Conservation (phyloP, 2,888 invertebrate genomes). For the Pammene fasciana region DNA sequence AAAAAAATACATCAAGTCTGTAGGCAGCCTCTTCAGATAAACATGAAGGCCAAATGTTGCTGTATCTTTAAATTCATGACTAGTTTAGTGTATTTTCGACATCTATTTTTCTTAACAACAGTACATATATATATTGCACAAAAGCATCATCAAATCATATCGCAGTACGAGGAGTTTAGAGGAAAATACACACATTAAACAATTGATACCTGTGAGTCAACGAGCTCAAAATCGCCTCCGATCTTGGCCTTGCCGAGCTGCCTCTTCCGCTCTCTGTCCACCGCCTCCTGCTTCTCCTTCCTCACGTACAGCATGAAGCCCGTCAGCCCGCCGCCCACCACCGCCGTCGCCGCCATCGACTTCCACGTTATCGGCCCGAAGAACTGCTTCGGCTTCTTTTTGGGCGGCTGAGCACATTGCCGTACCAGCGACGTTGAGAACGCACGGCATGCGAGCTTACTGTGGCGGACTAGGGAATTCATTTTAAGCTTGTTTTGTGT, state of each 20-base stretch:
- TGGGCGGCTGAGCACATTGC: slow-evolving; percentile 66
- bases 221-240: slow-evolving; percentile 95
- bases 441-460: slow-evolving; percentile 56
- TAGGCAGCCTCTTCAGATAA: too few relatives aligned
- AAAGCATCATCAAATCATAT: too few relatives aligned
- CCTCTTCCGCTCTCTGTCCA: slow-evolving; percentile 89
- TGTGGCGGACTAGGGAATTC: slow-evolving; percentile 65
- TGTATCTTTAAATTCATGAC: too few relatives aligned
- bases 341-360: slow-evolving; percentile 86
- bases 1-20: too few relatives aligned
- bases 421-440: slow-evolving; percentile 65
- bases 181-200: background rate
- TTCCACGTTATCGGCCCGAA: slow-evolving; percentile 92
- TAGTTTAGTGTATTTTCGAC: too few relatives aligned
- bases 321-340: slow-evolving; percentile 86
- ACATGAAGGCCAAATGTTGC: too few relatives aligned
- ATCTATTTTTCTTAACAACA: too few relatives aligned
- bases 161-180: too few relatives aligned
- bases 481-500: slow-evolving; percentile 51
- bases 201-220: slow-evolving; percentile 84
- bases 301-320: slow-evolving; percentile 90
- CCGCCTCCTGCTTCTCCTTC: slow-evolving; percentile 89
- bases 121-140: too few relatives aligned
- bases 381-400: slow-evolving; percentile 55
- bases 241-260: slow-evolving; percentile 95